Evolutionary conservation across 1,140 invertebrate genomes (phyloP), one percentile per base, ranked within the genome.

Genomic region (Sogatella furcifera): DNA sequence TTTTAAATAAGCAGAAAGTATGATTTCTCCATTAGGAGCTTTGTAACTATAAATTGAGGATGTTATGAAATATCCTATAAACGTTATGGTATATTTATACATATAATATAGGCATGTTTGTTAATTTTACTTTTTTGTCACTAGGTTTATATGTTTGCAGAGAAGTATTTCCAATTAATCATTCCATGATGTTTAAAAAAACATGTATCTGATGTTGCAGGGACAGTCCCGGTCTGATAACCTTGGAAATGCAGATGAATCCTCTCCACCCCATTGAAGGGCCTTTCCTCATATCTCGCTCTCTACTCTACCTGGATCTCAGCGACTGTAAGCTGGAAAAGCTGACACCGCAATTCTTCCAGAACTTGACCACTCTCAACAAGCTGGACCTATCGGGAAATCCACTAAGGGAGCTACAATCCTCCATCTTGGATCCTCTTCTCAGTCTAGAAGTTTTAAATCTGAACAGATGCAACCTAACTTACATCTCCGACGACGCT

Each of bases 311-410:
- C 61, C 74, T 88, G 28, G 84, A 88, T 68, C 75, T 86, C 57
- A 85, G 80, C 68, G 78, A 75, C 38, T 86, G 83, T 67, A 79
- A 78, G 19, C 72, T 88, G 38, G 73, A 74, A 5, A 70, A 69
- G 22, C 75, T 86, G 55, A 82, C 81, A 63, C 66, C 76, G 10
- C 73, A 79, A 49, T 88, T 88, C 69, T 86, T 88, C 70, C 74
- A 78, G 59, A 84, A 85, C 63, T 77, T 82, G 19, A 82, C 81
- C 0, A 76, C 83, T 19, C 69, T 88, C 34, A 83, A 79, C 31
- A 84, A 79, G 19, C 73, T 86, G 1, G 83, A 86, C 68, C 70
- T 88, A 8, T 86, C 84, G n/a, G 72, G 80, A 52, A 88, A 88
- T 72, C 82, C 84, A 5, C 71, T 88, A 0, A 70, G 72, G 44